Evolutionary conservation across 2,797 vertebrate species (phyloP).

Genomic region (Fistularia tabacaria): DNA sequence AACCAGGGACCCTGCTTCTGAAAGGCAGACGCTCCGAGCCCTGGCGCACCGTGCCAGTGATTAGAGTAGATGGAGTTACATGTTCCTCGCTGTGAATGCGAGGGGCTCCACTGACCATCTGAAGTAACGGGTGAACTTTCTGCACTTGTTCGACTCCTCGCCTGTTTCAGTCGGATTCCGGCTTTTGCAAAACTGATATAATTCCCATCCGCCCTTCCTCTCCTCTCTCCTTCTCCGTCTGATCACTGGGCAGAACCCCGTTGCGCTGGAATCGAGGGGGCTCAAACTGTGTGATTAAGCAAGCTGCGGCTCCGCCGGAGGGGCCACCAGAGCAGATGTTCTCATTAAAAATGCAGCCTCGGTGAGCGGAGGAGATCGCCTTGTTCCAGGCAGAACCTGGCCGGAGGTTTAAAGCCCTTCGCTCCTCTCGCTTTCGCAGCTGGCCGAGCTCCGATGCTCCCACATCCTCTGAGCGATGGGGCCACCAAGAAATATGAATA

Average conservation of each 20-base stretch:
- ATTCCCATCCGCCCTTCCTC: constrained; percentile 24
- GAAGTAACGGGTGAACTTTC: no score
- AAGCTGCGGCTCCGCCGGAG: constrained; percentile 72
- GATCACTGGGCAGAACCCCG: constrained; percentile 68
- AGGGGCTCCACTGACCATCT: no score
- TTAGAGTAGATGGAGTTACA: no score
- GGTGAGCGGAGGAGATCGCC: constrained; percentile 70
- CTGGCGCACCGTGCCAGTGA: no score
- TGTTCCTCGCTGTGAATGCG: no score
- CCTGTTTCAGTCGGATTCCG: constrained; percentile 16
- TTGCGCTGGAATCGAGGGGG: constrained; percentile 70
- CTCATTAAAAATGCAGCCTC: constrained; percentile 82
- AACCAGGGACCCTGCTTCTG: no score
- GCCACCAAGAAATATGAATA: constrained; percentile 55
- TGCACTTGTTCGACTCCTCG: background rate
- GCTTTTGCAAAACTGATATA: constrained; percentile 42
- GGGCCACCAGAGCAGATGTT: constrained; percentile 78
- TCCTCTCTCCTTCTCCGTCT: constrained; percentile 42
- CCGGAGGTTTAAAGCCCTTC: constrained; percentile 73
- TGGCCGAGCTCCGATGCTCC: constrained; percentile 64
- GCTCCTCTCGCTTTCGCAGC: constrained; percentile 62
- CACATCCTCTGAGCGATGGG: constrained; percentile 57
- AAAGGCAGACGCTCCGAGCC: no score
- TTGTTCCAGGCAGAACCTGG: constrained; percentile 74
- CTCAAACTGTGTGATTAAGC: constrained; percentile 75